Conservation (phyloP, 2,888 invertebrate species). For the Nomada ruficornis region DNA sequence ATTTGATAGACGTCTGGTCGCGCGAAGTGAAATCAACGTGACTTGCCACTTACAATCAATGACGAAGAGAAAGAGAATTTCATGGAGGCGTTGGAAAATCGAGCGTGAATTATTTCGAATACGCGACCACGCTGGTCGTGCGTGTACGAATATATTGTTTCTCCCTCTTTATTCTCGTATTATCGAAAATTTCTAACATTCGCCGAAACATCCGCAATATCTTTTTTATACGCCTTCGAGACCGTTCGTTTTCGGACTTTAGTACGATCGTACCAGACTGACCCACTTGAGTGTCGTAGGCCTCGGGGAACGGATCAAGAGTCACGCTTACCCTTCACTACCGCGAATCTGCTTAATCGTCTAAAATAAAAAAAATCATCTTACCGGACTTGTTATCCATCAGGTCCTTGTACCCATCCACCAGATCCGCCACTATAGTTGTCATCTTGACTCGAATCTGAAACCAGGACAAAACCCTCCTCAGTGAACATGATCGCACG, state of each 20-base stretch:
- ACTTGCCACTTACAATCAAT: neutral
- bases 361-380: conserved; percentile 75
- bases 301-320: conserved; percentile 5
- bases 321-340: neutral
- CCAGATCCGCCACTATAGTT: conserved; percentile 84
- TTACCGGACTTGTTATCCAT: conserved; percentile 91
- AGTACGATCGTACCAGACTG: conserved; percentile 8
- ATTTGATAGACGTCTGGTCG: neutral
- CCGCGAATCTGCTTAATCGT: neutral
- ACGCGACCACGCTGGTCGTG: neutral
- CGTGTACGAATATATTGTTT: neutral
- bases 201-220: no score
- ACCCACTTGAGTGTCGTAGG: conserved; percentile 35
- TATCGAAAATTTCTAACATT: neutral
- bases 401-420: conserved; percentile 89
- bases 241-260: conserved; percentile 18
- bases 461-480: conserved; percentile 57
- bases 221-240: no score
- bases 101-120: neutral
- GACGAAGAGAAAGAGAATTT: neutral
- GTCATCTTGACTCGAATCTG: conserved; percentile 85
- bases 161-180: neutral
- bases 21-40: neutral
- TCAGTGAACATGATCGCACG: neutral
- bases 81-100: neutral